These are phyloP conservation scores for Acleris emargana DNA, from an alignment of 2,888 invertebrate genomes.

Conservation along the genomic window DNA sequence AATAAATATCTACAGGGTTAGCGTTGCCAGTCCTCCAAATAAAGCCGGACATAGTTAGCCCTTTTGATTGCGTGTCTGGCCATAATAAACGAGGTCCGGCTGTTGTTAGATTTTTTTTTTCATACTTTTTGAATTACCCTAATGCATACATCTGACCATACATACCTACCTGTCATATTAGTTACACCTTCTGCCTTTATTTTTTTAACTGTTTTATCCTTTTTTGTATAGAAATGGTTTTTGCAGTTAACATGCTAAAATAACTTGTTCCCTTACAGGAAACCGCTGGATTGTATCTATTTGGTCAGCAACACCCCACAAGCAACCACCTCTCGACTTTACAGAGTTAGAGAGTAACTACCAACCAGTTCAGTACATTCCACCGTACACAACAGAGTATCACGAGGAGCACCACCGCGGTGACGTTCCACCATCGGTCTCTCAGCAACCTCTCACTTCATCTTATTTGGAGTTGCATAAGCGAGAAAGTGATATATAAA, in stretches of 20 bases:
- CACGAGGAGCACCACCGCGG: slow-evolving; percentile 54
- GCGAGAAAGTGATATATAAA: slow-evolving; percentile 91
- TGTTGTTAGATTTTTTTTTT: no score
- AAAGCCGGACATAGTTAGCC: no score
- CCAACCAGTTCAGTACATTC: slow-evolving; percentile 60
- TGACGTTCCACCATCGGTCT: slow-evolving; percentile 62
- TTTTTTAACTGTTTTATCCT: no score
- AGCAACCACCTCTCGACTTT: slow-evolving; percentile 91
- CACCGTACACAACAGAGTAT: slow-evolving; percentile 58
- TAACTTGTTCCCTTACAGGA: slow-evolving; percentile 71
- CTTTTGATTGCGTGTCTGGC: no score
- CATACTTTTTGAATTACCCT: no score
- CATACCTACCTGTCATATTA: no score
- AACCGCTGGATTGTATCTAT: slow-evolving; percentile 93
- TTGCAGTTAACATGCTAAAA: no score
- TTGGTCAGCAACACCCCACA: slow-evolving; percentile 93
- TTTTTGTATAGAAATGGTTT: no score
- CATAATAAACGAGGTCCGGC: no score
- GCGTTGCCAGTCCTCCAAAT: no score
- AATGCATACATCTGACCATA: no score
- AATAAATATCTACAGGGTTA: background rate
- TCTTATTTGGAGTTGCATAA: slow-evolving; percentile 88
- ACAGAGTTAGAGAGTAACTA: slow-evolving; percentile 86
- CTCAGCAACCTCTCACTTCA: slow-evolving; percentile 70
- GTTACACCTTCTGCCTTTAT: no score